Evolutionary conservation across 2,797 vertebrate genomes (phyloP).

Genomic region (Bradypodion ventrale): DNA sequence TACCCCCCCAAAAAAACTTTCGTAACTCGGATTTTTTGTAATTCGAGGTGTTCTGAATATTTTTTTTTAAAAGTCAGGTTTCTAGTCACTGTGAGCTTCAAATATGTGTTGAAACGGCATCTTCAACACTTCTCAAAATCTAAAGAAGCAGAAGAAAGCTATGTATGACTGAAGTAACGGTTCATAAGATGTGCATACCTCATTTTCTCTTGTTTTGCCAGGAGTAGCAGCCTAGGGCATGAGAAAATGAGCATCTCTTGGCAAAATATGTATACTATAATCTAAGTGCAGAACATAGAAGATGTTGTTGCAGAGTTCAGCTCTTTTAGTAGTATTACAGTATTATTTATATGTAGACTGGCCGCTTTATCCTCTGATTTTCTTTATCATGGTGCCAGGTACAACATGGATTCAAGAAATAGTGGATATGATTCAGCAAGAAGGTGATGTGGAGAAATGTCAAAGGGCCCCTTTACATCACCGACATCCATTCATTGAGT

Average conservation of each 20-base stretch:
- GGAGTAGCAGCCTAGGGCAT: background rate
- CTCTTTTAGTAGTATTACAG: no score
- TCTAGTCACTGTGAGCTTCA: background rate
- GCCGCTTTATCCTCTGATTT: background rate
- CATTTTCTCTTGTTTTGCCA: background rate
- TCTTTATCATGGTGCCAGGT: constrained; percentile 36
- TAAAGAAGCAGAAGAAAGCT: no score
- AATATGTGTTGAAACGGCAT: background rate
- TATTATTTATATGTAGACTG: no score
- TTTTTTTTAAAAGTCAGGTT: background rate
- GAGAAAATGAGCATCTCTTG: background rate
- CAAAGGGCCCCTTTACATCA: constrained; percentile 41
- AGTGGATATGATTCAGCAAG: constrained; percentile 67
- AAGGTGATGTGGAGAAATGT: constrained; percentile 58
- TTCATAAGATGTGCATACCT: background rate
- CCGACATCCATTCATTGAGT: constrained; percentile 61
- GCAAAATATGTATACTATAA: background rate
- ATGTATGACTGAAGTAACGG: background rate
- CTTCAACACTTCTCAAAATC: no score
- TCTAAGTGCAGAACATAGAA: background rate
- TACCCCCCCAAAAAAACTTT: no score
- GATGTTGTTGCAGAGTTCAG: background rate
- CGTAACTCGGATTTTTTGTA: no score
- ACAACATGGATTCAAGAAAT: constrained; percentile 71
- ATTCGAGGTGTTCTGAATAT: no score